phyloP scores from a whole-genome alignment of 2,113 vertebrate species.

The Neolamprologus falcicula region DNA sequence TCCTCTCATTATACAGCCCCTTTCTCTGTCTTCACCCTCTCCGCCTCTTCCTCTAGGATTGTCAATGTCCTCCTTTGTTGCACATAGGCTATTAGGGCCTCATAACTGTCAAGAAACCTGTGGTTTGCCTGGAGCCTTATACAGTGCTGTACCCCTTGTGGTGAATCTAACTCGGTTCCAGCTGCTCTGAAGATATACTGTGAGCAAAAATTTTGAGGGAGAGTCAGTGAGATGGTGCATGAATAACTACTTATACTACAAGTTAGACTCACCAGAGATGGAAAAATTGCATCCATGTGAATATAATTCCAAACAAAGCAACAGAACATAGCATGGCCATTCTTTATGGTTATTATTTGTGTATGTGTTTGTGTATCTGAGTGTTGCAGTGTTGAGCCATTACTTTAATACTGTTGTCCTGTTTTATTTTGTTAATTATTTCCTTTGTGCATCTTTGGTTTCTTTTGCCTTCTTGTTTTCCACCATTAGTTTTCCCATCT shows the following conservation, averaged over 20 bases:
- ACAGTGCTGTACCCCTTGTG: constrained; percentile 10
- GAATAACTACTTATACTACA: background rate
- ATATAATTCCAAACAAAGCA: background rate
- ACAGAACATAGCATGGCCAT: background rate
- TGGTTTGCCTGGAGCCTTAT: constrained; percentile 33
- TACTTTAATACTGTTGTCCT: background rate
- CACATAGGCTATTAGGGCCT: constrained; percentile 26
- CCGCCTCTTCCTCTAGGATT: background rate
- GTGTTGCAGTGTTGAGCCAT: background rate
- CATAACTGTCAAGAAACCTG: constrained; percentile 47
- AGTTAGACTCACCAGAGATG: background rate
- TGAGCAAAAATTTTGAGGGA: background rate
- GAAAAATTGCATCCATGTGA: background rate
- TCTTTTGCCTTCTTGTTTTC: background rate
- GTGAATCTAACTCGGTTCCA: constrained; percentile 21
- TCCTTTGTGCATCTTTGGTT: background rate
- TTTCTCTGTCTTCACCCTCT: background rate
- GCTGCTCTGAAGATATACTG: constrained; percentile 11
- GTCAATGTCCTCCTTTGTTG: constrained; percentile 39
- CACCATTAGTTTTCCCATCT: background rate
- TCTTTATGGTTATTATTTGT: background rate
- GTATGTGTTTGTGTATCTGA: background rate
- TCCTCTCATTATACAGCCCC: constrained; percentile 40
- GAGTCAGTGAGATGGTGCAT: background rate
- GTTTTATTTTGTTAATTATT: background rate